Conservation (phyloP, 2,888 invertebrate species). For the Apocheima hispidaria region DNA sequence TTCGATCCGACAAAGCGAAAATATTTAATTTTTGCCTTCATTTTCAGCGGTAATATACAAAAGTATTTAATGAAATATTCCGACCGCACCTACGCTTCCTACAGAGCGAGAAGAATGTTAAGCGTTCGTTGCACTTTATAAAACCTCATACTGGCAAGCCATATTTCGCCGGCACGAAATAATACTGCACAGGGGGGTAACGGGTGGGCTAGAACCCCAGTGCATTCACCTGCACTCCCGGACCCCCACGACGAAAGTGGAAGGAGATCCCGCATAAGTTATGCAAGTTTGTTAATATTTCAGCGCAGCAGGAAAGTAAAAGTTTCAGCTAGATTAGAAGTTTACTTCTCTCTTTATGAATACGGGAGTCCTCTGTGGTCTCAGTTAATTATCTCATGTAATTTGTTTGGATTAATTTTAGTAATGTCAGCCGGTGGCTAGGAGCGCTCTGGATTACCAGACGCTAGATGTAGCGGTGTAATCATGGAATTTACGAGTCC, state of each 20-base stretch:
- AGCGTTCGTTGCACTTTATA: constrained; percentile 60
- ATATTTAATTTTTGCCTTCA: constrained; percentile 23
- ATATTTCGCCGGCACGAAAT: constrained; percentile 55
- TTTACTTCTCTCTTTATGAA: constrained; percentile 39
- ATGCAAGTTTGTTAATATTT: constrained; percentile 84
- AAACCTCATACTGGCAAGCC: constrained; percentile 45
- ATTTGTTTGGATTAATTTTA: constrained; percentile 48
- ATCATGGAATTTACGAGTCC: constrained; percentile 23
- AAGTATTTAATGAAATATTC: constrained; percentile 40
- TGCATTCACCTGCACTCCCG: constrained; percentile 68
- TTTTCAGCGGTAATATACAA: constrained; percentile 25
- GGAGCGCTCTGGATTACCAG: constrained; percentile 21
- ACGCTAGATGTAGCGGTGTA: constrained; percentile 10
- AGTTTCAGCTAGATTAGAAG: constrained; percentile 54
- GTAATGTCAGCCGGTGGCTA: constrained; percentile 23
- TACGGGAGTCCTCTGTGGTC: constrained; percentile 41
- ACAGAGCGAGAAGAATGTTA: constrained; percentile 53
- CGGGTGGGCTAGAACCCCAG: constrained; percentile 49
- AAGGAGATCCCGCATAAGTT: constrained; percentile 63
- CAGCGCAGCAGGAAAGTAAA: constrained; percentile 78
- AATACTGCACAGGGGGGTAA: constrained; percentile 49
- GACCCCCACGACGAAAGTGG: constrained; percentile 39
- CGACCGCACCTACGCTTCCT: constrained; percentile 48
- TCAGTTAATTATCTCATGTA: constrained; percentile 48
- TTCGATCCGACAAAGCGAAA: constrained; percentile 13